Percentiles rank a stretch among this genome's conserved stretches.
Evolutionary conservation across 2,113 vertebrate genomes (phyloP).

Genomic region (Rostratula benghalensis): DNA sequence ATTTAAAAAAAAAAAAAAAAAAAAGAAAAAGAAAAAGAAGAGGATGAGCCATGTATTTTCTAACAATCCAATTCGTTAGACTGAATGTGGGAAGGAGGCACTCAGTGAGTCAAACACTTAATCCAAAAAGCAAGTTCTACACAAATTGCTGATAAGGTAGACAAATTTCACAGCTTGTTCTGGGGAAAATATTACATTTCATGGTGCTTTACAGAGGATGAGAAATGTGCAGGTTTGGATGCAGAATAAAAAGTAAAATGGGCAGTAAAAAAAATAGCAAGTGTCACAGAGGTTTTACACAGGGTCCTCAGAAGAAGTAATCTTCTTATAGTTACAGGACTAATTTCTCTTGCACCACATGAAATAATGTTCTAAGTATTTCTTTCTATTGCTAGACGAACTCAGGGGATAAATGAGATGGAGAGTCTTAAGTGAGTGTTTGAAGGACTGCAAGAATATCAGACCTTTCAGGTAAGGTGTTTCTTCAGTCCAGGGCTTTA

Average conservation of each 20-base stretch:
- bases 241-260: neutral
- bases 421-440: neutral
- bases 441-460: neutral
- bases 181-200: conserved; percentile 23
- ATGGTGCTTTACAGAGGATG: conserved; percentile 3
- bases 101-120: neutral
- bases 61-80: neutral
- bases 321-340: neutral
- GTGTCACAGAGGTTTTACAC: neutral
- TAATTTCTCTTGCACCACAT: neutral
- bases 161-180: conserved; percentile 39
- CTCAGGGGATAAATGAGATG: neutral
- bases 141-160: conserved; percentile 47
- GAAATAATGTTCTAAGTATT: neutral
- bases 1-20: neutral
- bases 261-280: neutral
- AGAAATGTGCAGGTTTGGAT: neutral
- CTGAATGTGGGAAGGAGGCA: neutral
- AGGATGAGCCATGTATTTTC: neutral
- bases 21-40: neutral
- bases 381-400: neutral
- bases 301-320: neutral
- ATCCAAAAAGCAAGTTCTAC: neutral
- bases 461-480: neutral
- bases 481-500: neutral